Evolutionary conservation across 2,113 vertebrate species (phyloP).

Genomic region (Dryoscopus gambensis): DNA sequence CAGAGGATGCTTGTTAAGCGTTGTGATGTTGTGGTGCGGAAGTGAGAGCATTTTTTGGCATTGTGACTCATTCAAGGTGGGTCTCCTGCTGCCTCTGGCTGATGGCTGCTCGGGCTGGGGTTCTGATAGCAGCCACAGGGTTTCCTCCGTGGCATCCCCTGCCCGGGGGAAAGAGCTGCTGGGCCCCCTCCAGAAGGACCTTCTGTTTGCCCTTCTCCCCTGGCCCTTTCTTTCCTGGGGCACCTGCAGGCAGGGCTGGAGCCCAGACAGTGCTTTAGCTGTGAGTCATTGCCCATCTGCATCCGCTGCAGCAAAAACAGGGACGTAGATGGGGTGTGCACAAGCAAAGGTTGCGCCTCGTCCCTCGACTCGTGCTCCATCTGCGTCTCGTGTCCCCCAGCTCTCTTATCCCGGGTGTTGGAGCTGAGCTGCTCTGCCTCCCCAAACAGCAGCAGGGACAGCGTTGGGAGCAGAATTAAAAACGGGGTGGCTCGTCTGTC

Average conservation of each 20-base stretch:
- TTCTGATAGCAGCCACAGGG: neutral
- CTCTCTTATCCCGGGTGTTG: neutral
- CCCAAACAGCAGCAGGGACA: neutral
- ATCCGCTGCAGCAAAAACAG: neutral
- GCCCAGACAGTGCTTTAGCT: neutral
- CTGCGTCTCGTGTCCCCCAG: neutral
- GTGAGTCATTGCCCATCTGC: neutral
- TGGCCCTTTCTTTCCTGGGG: neutral
- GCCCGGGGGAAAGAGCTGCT: neutral
- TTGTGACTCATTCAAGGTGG: neutral
- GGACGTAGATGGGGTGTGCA: neutral
- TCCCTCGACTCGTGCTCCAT: rapidly evolving
- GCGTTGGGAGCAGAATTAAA: neutral
- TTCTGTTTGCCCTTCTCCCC: neutral
- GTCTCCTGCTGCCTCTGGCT: neutral
- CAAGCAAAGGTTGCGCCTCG: neutral
- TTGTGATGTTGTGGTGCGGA: neutral
- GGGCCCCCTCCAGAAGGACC: neutral
- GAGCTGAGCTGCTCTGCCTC: neutral
- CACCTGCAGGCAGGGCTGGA: neutral
- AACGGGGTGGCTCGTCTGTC: neutral
- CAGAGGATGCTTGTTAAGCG: neutral
- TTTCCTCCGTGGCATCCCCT: neutral
- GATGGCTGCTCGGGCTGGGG: neutral
- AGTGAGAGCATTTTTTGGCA: neutral